phyloP scores from a whole-genome alignment of 2,113 vertebrate species.

The Nansenia antarctica region DNA sequence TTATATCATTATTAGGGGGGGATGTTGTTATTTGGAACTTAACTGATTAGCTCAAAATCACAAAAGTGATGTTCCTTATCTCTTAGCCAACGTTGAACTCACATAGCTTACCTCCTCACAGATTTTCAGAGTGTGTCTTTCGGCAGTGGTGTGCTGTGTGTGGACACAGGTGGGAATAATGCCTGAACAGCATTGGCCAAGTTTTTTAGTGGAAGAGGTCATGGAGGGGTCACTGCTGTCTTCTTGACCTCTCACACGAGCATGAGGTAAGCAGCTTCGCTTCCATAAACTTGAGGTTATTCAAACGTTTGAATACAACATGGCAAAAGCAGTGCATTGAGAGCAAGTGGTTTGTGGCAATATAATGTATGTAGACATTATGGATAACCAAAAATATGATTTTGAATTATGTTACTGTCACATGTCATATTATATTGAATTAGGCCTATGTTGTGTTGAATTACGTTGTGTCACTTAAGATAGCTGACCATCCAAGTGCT shows the following conservation, averaged over 20 bases:
- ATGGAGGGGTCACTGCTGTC: background rate
- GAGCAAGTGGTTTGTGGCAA: background rate
- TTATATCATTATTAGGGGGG: too few species aligned
- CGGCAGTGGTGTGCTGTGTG: background rate
- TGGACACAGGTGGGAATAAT: background rate
- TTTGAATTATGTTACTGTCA: too few species aligned
- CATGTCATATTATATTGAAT: background rate
- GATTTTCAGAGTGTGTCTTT: background rate
- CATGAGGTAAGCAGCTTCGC: background rate
- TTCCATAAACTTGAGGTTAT: background rate
- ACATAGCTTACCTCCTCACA: background rate
- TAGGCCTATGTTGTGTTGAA: too few species aligned
- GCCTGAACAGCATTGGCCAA: too few species aligned
- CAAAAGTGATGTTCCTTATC: background rate
- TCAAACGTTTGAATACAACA: background rate
- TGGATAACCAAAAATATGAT: background rate
- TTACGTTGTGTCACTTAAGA: too few species aligned
- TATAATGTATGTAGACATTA: too few species aligned
- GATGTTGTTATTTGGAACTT: too few species aligned
- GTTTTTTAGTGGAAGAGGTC: background rate
- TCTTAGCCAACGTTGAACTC: background rate
- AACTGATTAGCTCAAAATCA: too few species aligned
- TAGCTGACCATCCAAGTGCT: too few species aligned
- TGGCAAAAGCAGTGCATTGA: too few species aligned
- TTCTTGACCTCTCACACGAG: background rate